These are phyloP conservation scores for Pyrrhia umbra DNA, from an alignment of 2,888 invertebrate genomes.

Conservation along the genomic window DNA sequence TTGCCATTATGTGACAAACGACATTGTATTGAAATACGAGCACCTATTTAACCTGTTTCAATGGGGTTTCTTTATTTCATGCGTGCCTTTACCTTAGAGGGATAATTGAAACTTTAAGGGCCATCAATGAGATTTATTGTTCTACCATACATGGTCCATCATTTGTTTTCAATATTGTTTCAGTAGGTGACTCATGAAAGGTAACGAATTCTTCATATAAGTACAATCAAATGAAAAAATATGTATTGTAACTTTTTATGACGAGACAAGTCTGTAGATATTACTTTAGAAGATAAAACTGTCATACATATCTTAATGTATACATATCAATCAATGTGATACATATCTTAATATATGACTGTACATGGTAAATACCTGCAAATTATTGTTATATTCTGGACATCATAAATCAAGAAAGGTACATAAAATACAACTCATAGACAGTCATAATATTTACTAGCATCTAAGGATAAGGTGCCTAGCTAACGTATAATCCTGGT, in stretches of 20 bases:
- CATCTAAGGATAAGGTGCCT: background rate
- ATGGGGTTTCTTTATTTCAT: constrained; percentile 18
- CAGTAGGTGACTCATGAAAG: constrained; percentile 8
- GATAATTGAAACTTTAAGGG: constrained; percentile 48
- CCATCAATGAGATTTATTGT: constrained; percentile 47
- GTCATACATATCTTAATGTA: background rate
- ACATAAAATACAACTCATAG: constrained; percentile 7
- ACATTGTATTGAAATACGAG: constrained; percentile 51
- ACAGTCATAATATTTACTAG: constrained; percentile 9
- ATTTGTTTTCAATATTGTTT: constrained; percentile 38
- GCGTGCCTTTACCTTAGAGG: constrained; percentile 25
- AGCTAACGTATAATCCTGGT: constrained; percentile 10
- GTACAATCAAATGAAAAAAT: background rate
- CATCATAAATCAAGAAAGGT: constrained; percentile 7
- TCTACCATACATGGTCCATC: constrained; percentile 10
- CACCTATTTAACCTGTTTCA: constrained; percentile 8
- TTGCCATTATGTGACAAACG: constrained; percentile 16
- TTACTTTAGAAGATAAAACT: background rate
- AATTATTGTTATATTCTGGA: background rate
- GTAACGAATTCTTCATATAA: background rate
- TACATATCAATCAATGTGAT: no score
- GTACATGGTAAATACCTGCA: background rate
- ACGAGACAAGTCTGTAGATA: background rate
- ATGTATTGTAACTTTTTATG: background rate
- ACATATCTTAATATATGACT: background rate